Evolutionary conservation across 2,888 invertebrate species (phyloP), one percentile per base, ranked within the genome.

Genomic region (Alcis repandata): DNA sequence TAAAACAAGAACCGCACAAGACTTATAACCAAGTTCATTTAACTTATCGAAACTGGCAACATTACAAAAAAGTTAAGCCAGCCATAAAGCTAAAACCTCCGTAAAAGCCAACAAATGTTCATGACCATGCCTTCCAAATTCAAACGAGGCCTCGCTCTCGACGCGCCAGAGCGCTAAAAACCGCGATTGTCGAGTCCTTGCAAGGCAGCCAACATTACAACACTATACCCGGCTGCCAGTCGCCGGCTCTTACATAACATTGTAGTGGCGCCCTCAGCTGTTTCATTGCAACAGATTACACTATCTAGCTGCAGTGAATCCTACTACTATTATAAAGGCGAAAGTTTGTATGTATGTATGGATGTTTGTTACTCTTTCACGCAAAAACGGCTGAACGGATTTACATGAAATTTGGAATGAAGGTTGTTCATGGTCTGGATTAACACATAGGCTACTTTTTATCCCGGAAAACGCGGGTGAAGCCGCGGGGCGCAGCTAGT

Each of bases 201-300:
- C 62, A 63, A 67, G 63, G 67, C 41, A 54, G 62, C 66, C 62
- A 63, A 63, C 63, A 63, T 67, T 59, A 49, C 64, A 53, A 53
- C 51, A 61, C 65, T 20, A 59, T 51, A 51, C 19, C 59, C 53
- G 41, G 59, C 40, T 52, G 41, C 49, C 62, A 51, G 51, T 38
- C 48, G 46, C 63, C 48, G 59, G 58, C 41, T 59, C 13, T 63
- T 59, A 63, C 54, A 63, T 59, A 63, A 49, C 45, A 38, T 45
- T 51, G 38, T 32, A 64, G 43, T 51, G 38, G 36, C 41, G 36
- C 46, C 53, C 51, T 41, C 56, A 33, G 33, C 45, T 56, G 20
- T 36, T 43, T 11, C 54, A 63, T 43, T 51, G 51, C 62, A 57
- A 57, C 51, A 45, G 57, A 57, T 56, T 51, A 57, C 56, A 46